Evolutionary conservation across 2,113 vertebrate genomes (phyloP).

Genomic region (Philantomba maxwellii): DNA sequence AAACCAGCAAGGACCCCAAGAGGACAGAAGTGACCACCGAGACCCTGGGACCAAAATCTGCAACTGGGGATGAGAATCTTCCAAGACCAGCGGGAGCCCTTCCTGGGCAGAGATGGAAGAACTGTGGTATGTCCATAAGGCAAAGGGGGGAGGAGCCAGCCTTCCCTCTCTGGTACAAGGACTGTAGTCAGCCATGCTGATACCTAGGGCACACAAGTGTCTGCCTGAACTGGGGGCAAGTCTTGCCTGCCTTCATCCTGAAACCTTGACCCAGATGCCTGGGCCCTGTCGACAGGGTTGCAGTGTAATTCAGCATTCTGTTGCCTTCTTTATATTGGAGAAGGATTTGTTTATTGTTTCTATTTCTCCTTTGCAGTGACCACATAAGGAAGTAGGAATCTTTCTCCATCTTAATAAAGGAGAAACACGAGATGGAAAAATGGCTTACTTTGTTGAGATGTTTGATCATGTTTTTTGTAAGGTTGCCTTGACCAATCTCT

Average conservation of each 20-base stretch:
- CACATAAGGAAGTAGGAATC: background rate
- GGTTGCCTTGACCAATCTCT: background rate
- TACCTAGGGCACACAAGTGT: background rate
- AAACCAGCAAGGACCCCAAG: constrained; percentile 40
- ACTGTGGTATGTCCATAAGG: constrained; percentile 5
- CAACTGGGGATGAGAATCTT: background rate
- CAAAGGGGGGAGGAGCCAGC: background rate
- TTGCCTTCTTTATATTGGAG: background rate
- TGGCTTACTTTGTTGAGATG: background rate
- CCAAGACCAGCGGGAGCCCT: constrained; percentile 24
- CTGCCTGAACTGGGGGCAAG: background rate
- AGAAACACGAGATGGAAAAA: background rate
- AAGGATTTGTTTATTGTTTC: constrained; percentile 12
- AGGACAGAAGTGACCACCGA: constrained; percentile 24
- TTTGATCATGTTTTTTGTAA: background rate
- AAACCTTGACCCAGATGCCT: background rate
- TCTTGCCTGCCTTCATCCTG: background rate
- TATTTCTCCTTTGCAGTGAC: background rate
- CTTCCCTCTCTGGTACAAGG: background rate
- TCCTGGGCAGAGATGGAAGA: background rate
- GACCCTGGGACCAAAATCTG: constrained; percentile 39
- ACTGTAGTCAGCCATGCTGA: background rate
- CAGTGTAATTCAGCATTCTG: background rate
- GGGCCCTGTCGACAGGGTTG: background rate
- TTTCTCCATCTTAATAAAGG: constrained; percentile 26